These are phyloP conservation scores for Napeogenes inachia DNA, from an alignment of 2,888 invertebrate species.

Conservation along the genomic window DNA sequence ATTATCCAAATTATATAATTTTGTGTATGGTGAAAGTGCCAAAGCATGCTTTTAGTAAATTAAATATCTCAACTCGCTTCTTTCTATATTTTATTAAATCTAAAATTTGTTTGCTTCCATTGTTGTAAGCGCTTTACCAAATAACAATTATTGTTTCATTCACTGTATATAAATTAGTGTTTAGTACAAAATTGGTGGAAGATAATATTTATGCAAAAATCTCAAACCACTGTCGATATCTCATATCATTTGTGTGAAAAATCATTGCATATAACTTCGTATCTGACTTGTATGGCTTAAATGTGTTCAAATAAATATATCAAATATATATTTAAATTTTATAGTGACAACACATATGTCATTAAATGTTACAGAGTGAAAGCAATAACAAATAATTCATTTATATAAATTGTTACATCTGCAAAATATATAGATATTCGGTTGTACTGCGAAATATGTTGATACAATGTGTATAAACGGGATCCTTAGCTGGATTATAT, in stretches of 20 bases:
- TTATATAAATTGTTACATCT: conserved; percentile 23
- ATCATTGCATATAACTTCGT: conserved; percentile 25
- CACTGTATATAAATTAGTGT: conserved; percentile 67
- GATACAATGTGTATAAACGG: conserved; percentile 12
- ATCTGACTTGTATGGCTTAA: conserved; percentile 29
- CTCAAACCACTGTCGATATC: conserved; percentile 27
- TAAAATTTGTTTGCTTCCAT: conserved; percentile 28
- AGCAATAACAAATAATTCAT: conserved; percentile 24
- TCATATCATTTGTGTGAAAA: conserved; percentile 34
- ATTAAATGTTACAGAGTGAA: conserved; percentile 20
- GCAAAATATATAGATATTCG: conserved; percentile 20
- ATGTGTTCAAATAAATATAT: conserved; percentile 25
- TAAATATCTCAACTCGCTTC: conserved; percentile 16
- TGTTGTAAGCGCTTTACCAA: conserved; percentile 66
- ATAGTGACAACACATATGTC: conserved; percentile 24
- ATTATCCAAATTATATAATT: conserved; percentile 36
- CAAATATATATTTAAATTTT: conserved; percentile 19
- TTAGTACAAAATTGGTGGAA: conserved; percentile 74
- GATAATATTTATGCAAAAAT: conserved; percentile 35
- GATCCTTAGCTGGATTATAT: background rate
- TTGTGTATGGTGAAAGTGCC: conserved; percentile 60
- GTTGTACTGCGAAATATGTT: conserved; percentile 19
- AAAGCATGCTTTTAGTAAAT: conserved; percentile 48
- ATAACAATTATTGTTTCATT: conserved; percentile 50
- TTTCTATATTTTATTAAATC: conserved; percentile 18